Conservation (phyloP, 2,797 vertebrate species). For the Acrocephalus scirpaceus region DNA sequence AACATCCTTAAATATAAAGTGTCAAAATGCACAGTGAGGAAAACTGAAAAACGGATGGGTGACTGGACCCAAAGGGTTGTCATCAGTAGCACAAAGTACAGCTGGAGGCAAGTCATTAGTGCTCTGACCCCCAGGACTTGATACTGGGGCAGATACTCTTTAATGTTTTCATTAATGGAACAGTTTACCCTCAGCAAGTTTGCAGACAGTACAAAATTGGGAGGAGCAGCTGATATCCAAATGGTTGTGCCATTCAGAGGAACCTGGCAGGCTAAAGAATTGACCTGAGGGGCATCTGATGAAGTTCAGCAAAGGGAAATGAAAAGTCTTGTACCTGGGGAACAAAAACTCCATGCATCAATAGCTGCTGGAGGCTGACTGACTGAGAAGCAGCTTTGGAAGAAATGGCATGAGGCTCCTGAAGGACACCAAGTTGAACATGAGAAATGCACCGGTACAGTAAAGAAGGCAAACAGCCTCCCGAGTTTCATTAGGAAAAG, state of each 20-base stretch:
- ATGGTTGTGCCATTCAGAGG: neutral
- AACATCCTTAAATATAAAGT: neutral
- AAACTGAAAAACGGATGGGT: neutral
- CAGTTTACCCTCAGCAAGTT: neutral
- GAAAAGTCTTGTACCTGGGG: neutral
- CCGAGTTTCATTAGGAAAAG: neutral
- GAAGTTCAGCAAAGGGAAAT: neutral
- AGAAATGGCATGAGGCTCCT: rapidly evolving
- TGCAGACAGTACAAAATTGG: neutral
- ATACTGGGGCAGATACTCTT: too few species aligned
- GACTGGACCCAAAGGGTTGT: neutral
- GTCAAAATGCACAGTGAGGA: neutral
- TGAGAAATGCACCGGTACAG: neutral
- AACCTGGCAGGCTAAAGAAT: neutral
- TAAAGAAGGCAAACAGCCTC: neutral
- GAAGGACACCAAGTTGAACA: neutral
- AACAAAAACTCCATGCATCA: neutral
- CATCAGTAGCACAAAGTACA: neutral
- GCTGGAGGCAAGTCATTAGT: neutral
- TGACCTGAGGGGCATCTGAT: neutral
- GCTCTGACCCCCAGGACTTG: neutral
- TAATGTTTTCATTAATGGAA: neutral
- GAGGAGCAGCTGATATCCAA: neutral
- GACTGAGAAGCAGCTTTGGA: neutral
- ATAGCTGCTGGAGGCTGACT: neutral